Conservation (phyloP, 1,140 invertebrate genomes). For the Amyelois transitella region DNA sequence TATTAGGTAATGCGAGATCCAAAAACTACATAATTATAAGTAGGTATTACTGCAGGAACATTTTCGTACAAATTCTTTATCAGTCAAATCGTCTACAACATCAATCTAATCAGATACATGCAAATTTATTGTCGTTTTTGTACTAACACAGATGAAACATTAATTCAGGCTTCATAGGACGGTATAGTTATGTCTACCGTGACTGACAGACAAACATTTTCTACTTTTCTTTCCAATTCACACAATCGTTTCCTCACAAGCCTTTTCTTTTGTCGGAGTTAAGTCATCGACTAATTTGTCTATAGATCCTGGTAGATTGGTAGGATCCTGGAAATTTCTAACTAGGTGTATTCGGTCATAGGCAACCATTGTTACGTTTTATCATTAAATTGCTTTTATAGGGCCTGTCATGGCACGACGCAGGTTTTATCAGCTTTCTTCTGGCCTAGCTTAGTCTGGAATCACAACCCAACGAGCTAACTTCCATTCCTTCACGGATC, state of each 20-base stretch:
- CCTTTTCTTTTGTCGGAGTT: too few relatives aligned
- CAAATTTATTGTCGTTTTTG: conserved; percentile 57
- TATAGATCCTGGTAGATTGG: too few relatives aligned
- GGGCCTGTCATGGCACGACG: background rate
- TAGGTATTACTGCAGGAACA: conserved; percentile 10
- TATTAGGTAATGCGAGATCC: conserved; percentile 3
- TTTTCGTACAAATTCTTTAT: conserved; percentile 2
- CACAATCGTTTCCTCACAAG: too few relatives aligned
- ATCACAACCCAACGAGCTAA: background rate
- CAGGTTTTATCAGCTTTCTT: background rate
- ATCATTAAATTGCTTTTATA: background rate
- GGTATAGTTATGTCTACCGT: conserved; percentile 7
- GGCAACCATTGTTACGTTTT: too few relatives aligned
- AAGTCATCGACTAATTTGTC: too few relatives aligned
- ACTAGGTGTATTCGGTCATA: too few relatives aligned
- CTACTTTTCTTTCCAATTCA: too few relatives aligned
- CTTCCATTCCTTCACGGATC: conserved; percentile 67
- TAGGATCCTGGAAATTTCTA: too few relatives aligned
- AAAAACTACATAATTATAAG: too few relatives aligned
- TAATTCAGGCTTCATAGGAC: conserved; percentile 18
- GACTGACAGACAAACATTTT: background rate
- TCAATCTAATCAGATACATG: background rate
- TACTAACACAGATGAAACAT: conserved; percentile 34
- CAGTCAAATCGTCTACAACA: conserved; percentile 1
- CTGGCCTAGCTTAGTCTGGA: background rate